Evolutionary conservation across 2,797 vertebrate genomes (phyloP).

Genomic region (Alcedo atthis): DNA sequence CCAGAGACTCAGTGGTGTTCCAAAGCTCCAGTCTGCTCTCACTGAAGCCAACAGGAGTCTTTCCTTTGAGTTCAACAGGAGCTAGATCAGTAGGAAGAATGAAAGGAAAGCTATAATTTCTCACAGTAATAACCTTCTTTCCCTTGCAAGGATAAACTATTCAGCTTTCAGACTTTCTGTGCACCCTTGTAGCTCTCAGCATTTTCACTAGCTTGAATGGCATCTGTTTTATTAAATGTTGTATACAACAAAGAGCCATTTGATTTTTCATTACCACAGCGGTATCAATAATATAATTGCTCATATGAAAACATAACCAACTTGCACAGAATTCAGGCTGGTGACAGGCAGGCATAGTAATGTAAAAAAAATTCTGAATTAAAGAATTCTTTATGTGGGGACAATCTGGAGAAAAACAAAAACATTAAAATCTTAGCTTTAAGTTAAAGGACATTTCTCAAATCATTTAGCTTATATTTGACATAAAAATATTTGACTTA

Average conservation of each 20-base stretch:
- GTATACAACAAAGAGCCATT: not conserved
- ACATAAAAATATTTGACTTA: slow-evolving; percentile 15
- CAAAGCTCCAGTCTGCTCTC: not conserved
- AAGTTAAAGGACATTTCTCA: not conserved
- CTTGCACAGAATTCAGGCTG: not conserved
- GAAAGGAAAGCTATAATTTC: slow-evolving; percentile 3
- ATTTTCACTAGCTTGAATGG: not conserved
- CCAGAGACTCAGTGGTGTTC: not conserved
- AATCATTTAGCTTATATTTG: not conserved
- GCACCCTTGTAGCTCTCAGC: not conserved
- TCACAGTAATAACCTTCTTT: slow-evolving; percentile 20
- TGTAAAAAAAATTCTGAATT: not conserved
- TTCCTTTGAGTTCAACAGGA: slow-evolving; percentile 27
- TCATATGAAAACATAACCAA: not conserved
- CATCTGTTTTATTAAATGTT: not conserved
- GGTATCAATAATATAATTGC: not conserved
- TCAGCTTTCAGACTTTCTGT: not conserved
- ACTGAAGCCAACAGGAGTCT: slow-evolving; percentile 6
- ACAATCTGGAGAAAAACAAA: not conserved
- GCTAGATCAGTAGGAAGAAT: not conserved
- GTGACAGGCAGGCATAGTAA: not conserved
- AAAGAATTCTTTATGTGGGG: not conserved
- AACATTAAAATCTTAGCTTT: not conserved
- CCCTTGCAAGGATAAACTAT: not conserved
- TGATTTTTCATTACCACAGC: not conserved